Conservation (phyloP, 2,113 vertebrate genomes). For the Stictonetta naevosa region DNA sequence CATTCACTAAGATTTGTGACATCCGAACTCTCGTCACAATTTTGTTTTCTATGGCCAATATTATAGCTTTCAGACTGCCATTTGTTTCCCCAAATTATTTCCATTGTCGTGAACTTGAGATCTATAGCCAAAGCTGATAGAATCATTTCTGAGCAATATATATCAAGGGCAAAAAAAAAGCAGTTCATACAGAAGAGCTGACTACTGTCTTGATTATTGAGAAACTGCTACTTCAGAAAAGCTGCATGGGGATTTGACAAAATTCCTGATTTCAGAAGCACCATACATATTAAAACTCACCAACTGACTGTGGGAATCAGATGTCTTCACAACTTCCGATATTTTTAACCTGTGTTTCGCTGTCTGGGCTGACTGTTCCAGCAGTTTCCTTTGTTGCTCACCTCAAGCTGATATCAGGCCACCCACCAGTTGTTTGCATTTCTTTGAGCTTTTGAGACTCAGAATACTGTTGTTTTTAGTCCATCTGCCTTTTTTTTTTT, state of each 20-base stretch:
- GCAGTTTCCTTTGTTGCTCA: not conserved
- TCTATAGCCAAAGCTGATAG: slow-evolving; percentile 9
- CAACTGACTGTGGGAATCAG: not conserved
- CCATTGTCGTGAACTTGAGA: not conserved
- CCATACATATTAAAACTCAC: not conserved
- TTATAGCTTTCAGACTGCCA: not conserved
- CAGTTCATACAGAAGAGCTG: not conserved
- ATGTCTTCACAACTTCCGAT: not conserved
- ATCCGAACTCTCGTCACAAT: not conserved
- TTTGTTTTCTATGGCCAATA: not conserved
- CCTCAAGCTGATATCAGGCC: not conserved
- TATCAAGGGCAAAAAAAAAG: not conserved
- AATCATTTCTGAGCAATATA: not conserved
- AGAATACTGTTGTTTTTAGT: not conserved
- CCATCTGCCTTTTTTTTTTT: not conserved
- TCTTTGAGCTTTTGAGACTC: not conserved
- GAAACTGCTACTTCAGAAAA: not conserved
- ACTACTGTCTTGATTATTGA: not conserved
- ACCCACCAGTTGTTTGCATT: not conserved
- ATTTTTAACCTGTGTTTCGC: not conserved
- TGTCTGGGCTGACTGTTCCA: not conserved
- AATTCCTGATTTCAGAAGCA: not conserved
- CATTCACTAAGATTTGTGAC: not conserved
- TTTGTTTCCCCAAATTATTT: slow-evolving; percentile 29
- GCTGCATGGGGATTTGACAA: not conserved